Evolutionary conservation across 2,888 invertebrate species (phyloP), one percentile per base, ranked within the genome.

Genomic region (Aleiodes alternator): DNA sequence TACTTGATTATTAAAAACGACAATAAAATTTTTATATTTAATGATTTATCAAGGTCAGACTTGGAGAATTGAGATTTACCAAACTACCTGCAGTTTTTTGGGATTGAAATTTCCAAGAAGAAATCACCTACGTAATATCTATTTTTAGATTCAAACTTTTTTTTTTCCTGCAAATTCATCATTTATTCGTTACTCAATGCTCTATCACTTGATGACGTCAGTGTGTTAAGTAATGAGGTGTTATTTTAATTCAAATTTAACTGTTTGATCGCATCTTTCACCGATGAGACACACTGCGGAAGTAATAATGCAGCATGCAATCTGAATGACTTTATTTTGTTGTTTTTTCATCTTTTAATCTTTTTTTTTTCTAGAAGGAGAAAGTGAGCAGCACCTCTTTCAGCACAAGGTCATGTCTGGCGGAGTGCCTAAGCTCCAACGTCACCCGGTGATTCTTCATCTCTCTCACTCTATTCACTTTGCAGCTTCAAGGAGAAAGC

Each of bases 381-480:
- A 84, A 84, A 84, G 84, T 83, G 80, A 79, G 78, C 79, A 79
- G 77, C 75, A 76, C 79, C 80, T 78, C 79, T 78, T 79, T 81
- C 81, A 77, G 79, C 77, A 79, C 81, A 84, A 83, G 83, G 83
- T 82, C 78, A 76, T 61, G 72, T 76, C 69, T 79, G 77, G 76
- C 79, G 78, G 80, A 75, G 78, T 78, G 80, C 80, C 80, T 78
- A 56, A 75, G 70, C 78, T 69, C 64, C 75, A 77, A 80, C 79
- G 78, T 80, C 78, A 79, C 78, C 72, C 70, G 16, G 66, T 56
- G 16, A 53, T 61, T 53, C 69, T 69, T 53, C 43, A 34, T 69
- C 53, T 12, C 11, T 14, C 29, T 69, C 55, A 9, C 31, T 69
- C 12, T 53, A 57, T 59, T 53, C 12, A 53, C 14, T 55, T 55